Conservation (phyloP, 2,888 invertebrate genomes). For the Matsumyia berberina region DNA sequence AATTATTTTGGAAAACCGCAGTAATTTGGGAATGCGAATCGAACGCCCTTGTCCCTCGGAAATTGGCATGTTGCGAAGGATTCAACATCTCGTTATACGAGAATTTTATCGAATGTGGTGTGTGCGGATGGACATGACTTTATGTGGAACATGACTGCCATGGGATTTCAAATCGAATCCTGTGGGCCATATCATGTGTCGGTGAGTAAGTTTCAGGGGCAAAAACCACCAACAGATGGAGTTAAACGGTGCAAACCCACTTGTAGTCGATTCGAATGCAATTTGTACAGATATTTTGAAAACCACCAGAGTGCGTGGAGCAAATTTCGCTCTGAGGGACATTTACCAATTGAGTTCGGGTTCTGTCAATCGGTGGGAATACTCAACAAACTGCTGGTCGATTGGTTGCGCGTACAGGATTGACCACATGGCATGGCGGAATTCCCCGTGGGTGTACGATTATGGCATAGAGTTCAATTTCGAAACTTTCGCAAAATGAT, state of each 20-base stretch:
- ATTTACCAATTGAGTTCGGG: not conserved
- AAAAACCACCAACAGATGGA: not conserved
- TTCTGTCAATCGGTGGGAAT: not conserved
- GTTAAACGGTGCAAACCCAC: slow-evolving; percentile 6
- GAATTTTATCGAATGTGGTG: slow-evolving; percentile 20
- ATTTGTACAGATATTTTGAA: slow-evolving; percentile 10
- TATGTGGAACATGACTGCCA: slow-evolving; percentile 5
- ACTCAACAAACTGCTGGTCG: not conserved
- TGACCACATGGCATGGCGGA: not conserved
- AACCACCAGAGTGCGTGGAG: not conserved
- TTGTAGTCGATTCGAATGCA: not conserved
- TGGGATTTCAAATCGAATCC: not conserved
- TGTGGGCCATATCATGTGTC: slow-evolving; percentile 9
- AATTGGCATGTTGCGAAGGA: slow-evolving; percentile 34
- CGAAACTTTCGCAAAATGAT: too few relatives aligned
- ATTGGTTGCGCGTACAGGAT: not conserved
- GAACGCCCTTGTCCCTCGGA: too few relatives aligned
- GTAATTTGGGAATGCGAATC: slow-evolving; percentile 28
- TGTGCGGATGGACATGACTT: slow-evolving; percentile 3
- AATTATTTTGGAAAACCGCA: slow-evolving; percentile 37
- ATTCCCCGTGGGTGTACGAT: not conserved
- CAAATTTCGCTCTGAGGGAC: not conserved
- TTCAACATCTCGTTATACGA: slow-evolving; percentile 5
- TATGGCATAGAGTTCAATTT: too few relatives aligned
- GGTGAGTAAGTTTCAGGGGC: not conserved